These are phyloP conservation scores for Dryococelus australis DNA, from an alignment of 2,888 invertebrate genomes.

Conservation along the genomic window DNA sequence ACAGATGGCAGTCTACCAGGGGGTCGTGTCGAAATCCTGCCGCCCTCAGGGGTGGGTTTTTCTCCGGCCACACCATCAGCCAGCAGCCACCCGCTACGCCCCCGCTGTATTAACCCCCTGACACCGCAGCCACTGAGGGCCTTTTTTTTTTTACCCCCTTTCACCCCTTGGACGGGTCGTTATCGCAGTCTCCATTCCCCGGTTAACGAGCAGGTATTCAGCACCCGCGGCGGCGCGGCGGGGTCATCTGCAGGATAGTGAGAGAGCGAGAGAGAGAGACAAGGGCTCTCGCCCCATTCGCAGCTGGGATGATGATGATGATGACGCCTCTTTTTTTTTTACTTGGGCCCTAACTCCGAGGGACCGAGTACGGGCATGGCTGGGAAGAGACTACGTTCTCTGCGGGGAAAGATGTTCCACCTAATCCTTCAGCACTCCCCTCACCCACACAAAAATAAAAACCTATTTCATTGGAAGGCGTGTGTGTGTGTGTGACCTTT, in stretches of 20 bases:
- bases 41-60: background rate
- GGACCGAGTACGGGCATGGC: background rate
- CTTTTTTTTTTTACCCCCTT: background rate
- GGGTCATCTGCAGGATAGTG: background rate
- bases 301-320: background rate
- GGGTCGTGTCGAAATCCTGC: background rate
- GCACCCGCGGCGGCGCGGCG: background rate
- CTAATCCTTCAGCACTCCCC: background rate
- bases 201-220: conserved; percentile 10
- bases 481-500: too few relatives aligned
- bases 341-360: background rate
- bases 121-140: background rate
- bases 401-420: background rate
- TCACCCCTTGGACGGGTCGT: background rate
- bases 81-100: background rate
- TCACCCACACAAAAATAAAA: background rate
- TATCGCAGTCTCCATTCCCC: background rate
- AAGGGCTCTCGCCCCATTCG: background rate
- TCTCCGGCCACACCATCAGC: background rate
- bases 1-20: background rate
- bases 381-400: background rate
- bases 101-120: background rate
- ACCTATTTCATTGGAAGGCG: background rate
- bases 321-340: background rate
- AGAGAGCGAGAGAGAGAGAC: background rate